Base-by-base conservation (phyloP, 2,888 invertebrate species). In the Sussaba pulchella region DNA sequence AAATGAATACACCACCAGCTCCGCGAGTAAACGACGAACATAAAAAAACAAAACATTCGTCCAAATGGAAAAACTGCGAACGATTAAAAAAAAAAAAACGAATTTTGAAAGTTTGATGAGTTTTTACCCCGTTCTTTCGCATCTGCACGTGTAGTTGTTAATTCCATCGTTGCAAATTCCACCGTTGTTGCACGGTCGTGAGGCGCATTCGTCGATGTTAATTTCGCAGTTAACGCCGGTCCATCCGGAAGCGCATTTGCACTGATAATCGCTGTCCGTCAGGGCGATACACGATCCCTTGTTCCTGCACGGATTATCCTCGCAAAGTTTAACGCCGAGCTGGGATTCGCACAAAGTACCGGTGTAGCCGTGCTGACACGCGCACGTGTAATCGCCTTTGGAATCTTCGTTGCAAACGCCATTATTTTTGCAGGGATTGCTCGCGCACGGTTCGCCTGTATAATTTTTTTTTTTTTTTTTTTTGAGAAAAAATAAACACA, bases 61-160 rank as follows among this genome's bases (percentile, higher is more conserved):
- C n/a, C n/a, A n/a, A n/a, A n/a, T n/a, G n/a, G n/a, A n/a, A n/a
- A n/a, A n/a, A n/a, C n/a, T n/a, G n/a, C n/a, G n/a, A n/a, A n/a
- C n/a, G n/a, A 5, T 31, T 1, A 50, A 59, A 52, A 71, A 43
- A 85, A 19, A 69, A 82, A 63, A 24, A 26, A 5, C 2, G 10
- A n/a, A 1, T 1, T 2, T 26, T 21, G 5, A 52, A 5, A 26
- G 0, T 26, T 26, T 26, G n/a, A 24, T 12, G 3, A n/a, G 24
- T 14, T 26, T 5, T 12, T 24, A 92, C 94, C 95, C 95, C 0
- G 97, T 97, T 86, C 94, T 94, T 59, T 93, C 92, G 91, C 98
- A 98, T 90, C 96, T 95, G 92, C 98, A 98, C 9, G 94, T 95
- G 92, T 95, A 97, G 87, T 95, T 95, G 91, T 96, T 96, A 85